Evolutionary conservation across 1,140 invertebrate species (phyloP), one percentile per base, ranked within the genome.

Genomic region (Spodoptera litura): DNA sequence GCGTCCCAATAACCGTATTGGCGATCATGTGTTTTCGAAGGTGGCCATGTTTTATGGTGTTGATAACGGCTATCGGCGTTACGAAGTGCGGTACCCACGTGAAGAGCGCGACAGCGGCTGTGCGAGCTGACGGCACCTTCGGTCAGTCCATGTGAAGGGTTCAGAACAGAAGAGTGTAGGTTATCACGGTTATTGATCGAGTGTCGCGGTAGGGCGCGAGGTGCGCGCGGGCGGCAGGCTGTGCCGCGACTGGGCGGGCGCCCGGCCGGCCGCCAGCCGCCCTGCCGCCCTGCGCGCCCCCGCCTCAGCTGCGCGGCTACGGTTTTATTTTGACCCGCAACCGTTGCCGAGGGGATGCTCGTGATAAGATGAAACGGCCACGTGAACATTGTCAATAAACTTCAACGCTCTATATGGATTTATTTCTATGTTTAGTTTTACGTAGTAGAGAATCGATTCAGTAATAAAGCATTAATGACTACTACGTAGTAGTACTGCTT

Each of bases 1-100:
- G 84, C 83, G 81, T 82, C 80, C 74, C 68, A 80, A 78, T 81
- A 64, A 74, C 66, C 73, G 75, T 80, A 64, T 82, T 81, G 56
- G 77, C 75, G 84, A 92, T 94, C 91, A 94, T 91, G 87, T 93
- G 91, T 92, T 90, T 83, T 78, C 71, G 55, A 85, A 82, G 86
- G 89, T 85, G 79, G 87, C 88, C 88, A 88, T 91, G 81, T 89
- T 82, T 86, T 79, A 89, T 89, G 83, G 83, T 82, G 86, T 85
- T 85, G 75, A 86, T 81, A 79, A 77, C 44, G 76, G 68, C 52
- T 71, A 61, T 85, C 80, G 87, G 85, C 86, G 81, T 84, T 80
- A 81, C 86, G 84, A 88, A 87, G 15, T 58, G 31, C 35, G 49
- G 59, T 83, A 76, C 75, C 51, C 31, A 78, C 74, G 31, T 64